Conservation (phyloP, 2,113 vertebrate species). For the Carassius gibelio region DNA sequence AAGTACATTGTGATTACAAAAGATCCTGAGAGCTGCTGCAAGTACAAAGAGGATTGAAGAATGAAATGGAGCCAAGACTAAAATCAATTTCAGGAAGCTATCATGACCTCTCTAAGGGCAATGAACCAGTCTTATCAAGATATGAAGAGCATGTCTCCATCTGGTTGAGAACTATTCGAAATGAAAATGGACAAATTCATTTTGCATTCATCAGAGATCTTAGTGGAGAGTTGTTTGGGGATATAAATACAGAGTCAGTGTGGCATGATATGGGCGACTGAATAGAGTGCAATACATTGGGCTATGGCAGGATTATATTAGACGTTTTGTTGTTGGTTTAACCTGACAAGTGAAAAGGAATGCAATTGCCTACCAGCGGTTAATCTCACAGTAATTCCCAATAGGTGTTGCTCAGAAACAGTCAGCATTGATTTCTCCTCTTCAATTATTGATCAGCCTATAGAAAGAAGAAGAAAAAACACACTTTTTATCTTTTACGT, state of each 20-base stretch:
- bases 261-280: not conserved
- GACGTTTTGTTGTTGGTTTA: not conserved
- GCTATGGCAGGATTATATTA: not conserved
- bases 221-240: not conserved
- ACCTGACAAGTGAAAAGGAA: slow-evolving; percentile 6
- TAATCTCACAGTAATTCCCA: slow-evolving; percentile 19
- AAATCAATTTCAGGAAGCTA: slow-evolving; percentile 1
- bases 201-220: not conserved
- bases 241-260: not conserved
- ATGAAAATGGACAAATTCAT: slow-evolving; percentile 5
- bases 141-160: slow-evolving; percentile 14
- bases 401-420: slow-evolving; percentile 33
- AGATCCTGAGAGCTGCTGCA: slow-evolving; percentile 18
- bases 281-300: not conserved
- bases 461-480: not conserved
- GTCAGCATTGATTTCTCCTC: slow-evolving; percentile 38
- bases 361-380: slow-evolving; percentile 5
- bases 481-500: slow-evolving; percentile 4
- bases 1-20: not conserved
- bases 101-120: not conserved
- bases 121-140: not conserved
- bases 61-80: slow-evolving; percentile 10
- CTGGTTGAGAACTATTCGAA: slow-evolving; percentile 15
- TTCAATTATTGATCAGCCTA: slow-evolving; percentile 44
- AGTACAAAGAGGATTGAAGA: slow-evolving; percentile 22